A percentile compares a stretch with the other conserved stretches of the same genome.
phyloP scores from a whole-genome alignment of 2,113 vertebrate genomes.

The Cranoglanis bouderius region DNA sequence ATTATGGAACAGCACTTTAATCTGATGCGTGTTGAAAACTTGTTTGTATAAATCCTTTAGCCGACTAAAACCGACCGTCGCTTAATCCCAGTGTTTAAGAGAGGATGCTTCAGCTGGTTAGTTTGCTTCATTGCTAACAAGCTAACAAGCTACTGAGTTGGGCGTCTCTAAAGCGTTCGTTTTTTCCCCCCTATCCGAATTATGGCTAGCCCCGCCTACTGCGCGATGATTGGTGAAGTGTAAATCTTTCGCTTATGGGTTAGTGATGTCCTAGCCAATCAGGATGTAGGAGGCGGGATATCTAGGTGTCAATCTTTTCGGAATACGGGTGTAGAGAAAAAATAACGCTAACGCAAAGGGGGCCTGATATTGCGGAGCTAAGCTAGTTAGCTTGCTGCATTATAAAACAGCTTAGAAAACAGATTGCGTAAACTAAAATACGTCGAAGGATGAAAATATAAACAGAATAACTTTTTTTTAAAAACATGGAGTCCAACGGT shows the following conservation, averaged over 20 bases:
- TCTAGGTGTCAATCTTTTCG: background rate
- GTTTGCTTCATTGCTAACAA: background rate
- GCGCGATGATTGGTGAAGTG: background rate
- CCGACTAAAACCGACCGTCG: background rate
- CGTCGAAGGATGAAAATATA: too few relatives aligned
- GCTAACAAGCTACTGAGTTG: background rate
- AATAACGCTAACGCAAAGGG: background rate
- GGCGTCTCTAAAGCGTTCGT: constrained; percentile 3
- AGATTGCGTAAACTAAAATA: background rate
- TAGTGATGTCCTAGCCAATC: background rate
- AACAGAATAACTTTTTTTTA: background rate
- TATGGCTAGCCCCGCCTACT: background rate
- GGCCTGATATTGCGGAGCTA: constrained; percentile 17
- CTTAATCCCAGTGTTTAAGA: background rate
- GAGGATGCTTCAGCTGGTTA: background rate
- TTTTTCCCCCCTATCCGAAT: background rate
- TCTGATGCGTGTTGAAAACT: background rate
- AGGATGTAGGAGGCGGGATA: background rate
- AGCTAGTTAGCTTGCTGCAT: constrained; percentile 54
- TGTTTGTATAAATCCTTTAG: background rate
- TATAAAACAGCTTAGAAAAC: background rate
- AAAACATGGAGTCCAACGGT: background rate
- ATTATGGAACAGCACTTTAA: too few relatives aligned
- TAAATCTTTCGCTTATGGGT: background rate
- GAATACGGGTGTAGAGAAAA: constrained; percentile 13